Evolutionary conservation across 2,797 vertebrate species (phyloP), one percentile per base, ranked within the genome.

Genomic region (Danio albolineatus): DNA sequence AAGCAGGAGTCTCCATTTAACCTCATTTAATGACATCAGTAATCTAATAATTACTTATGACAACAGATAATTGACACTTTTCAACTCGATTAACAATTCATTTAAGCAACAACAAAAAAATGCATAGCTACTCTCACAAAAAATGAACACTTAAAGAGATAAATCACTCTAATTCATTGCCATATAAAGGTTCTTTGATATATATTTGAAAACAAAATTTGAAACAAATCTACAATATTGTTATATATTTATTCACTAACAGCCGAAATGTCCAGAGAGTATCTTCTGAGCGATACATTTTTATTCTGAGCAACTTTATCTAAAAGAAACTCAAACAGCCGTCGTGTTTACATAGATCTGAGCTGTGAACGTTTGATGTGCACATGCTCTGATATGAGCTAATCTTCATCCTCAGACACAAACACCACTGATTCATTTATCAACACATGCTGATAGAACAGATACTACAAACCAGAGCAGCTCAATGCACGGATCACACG

Each of bases 401-500:
- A 28, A 59, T 56, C 69, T 53, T 64, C 66, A 70, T 70, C 71
- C 39, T 70, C 21, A 73, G 71, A 78, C 82, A 84, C 46, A 79
- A 89, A 89, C 85, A 88, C 83, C 83, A 80, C 39, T 49, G 49
- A 54, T 76, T 69, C 44, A 41, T 51, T 39, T 19, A 41, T 60
- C 54, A 60, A 21, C 21, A 49, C 10, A 59, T 16, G 7, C 53
- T 69, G 28, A 78, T 48, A 43, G 38, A 39, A 78, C 28, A 69
- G 44, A 69, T 59, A 39, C 53, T 39, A 48, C 49, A 39, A 38
- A 69, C 5, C 41, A 44, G 41, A 44, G 5, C 6, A 44, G n/a
- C 59, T 61, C 36, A n/a, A 8, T 36, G 12, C 16, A 53, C 19
- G 6, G 10, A 36, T 41, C 49, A 39, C 16, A 0, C 16, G 13